Evolutionary conservation across 2,888 invertebrate species (phyloP).

Genomic region (Embidobia sp.): DNA sequence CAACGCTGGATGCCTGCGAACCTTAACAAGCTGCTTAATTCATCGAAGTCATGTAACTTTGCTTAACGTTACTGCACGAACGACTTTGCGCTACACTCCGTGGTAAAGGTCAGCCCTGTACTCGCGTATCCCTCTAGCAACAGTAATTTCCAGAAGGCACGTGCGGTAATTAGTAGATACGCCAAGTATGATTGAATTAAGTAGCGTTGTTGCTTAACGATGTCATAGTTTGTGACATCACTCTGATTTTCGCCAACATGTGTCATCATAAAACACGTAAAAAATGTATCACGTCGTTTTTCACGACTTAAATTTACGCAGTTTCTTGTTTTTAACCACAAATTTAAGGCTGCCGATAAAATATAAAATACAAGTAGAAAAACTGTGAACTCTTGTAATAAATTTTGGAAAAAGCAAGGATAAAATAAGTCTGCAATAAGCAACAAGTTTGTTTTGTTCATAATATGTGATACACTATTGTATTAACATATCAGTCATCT

Average conservation of each 20-base stretch:
- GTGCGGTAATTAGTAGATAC: slow-evolving; percentile 61
- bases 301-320: too few relatives aligned
- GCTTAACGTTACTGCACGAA: slow-evolving; percentile 49
- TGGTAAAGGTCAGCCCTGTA: slow-evolving; percentile 41
- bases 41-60: slow-evolving; percentile 36
- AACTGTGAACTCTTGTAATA: too few relatives aligned
- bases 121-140: slow-evolving; percentile 43
- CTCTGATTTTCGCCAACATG: not conserved
- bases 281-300: too few relatives aligned
- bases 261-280: too few relatives aligned
- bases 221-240: not conserved
- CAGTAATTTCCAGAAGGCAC: slow-evolving; percentile 51
- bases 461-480: too few relatives aligned
- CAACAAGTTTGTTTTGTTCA: too few relatives aligned
- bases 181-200: slow-evolving; percentile 59
- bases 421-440: too few relatives aligned
- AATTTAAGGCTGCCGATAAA: too few relatives aligned
- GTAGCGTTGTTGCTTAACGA: slow-evolving; percentile 37
- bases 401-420: too few relatives aligned
- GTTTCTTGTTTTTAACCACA: too few relatives aligned
- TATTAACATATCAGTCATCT: too few relatives aligned
- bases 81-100: slow-evolving; percentile 42
- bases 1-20: slow-evolving; percentile 15
- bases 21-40: slow-evolving; percentile 47
- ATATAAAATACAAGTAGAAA: too few relatives aligned